These are phyloP conservation scores for Pycnomerus fuliginosus DNA, from an alignment of 2,888 invertebrate species.

Conservation along the genomic window DNA sequence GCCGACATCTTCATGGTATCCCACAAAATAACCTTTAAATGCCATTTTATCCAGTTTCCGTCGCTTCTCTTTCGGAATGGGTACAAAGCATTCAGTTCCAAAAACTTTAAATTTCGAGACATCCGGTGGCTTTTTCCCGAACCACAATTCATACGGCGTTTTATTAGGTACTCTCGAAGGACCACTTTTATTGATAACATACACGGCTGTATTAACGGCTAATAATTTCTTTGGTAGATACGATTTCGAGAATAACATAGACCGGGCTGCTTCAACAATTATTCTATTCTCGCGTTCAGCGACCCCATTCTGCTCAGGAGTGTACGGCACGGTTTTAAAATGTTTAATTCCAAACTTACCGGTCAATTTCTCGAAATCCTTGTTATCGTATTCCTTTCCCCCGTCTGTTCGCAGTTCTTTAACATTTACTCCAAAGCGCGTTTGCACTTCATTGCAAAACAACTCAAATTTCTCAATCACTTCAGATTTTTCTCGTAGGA, in stretches of 20 bases:
- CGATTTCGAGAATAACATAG: slow-evolving; percentile 21
- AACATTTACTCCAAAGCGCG: slow-evolving; percentile 22
- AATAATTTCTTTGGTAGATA: slow-evolving; percentile 16
- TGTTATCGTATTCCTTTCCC: slow-evolving; percentile 27
- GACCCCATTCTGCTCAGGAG: slow-evolving; percentile 17
- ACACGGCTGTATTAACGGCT: slow-evolving; percentile 23
- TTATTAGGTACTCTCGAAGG: slow-evolving; percentile 15
- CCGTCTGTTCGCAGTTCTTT: slow-evolving; percentile 23
- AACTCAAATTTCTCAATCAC: slow-evolving; percentile 6
- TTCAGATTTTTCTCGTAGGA: slow-evolving; percentile 19
- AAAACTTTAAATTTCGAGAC: slow-evolving; percentile 23
- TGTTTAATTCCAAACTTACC: slow-evolving; percentile 23
- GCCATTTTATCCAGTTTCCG: slow-evolving; percentile 26
- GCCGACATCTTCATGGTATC: slow-evolving; percentile 23
- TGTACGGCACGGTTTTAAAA: slow-evolving; percentile 16
- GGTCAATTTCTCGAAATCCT: slow-evolving; percentile 14
- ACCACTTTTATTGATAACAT: slow-evolving; percentile 24
- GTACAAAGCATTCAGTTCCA: slow-evolving; percentile 28
- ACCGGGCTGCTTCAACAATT: slow-evolving; percentile 19
- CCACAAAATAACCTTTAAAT: slow-evolving; percentile 22
- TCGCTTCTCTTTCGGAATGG: slow-evolving; percentile 28
- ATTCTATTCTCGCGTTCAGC: slow-evolving; percentile 21
- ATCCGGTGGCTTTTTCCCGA: slow-evolving; percentile 10
- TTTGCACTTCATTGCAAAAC: slow-evolving; percentile 19
- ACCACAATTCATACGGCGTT: slow-evolving; percentile 18